Evolutionary conservation across 1,140 invertebrate genomes (phyloP), one percentile per base, ranked within the genome.

Genomic region (Glossosoma conforme): DNA sequence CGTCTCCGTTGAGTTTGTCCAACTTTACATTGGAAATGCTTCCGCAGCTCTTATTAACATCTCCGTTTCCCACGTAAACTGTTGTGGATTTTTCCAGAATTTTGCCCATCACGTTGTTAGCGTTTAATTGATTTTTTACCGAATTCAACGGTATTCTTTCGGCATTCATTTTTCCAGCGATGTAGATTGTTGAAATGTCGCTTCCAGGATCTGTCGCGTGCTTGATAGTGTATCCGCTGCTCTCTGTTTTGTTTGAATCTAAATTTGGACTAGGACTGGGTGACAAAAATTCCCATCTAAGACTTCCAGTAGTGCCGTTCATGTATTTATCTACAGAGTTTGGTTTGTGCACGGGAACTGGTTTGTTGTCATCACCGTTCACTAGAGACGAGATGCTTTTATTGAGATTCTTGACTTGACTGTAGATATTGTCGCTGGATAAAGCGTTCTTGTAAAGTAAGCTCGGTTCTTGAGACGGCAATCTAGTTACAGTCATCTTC

Each of bases 81-180:
- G 72, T 68, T 1, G 70, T 75, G 20, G 72, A 73, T 45, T 72
- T 75, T 55, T 75, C 72, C 59, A 75, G 58, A 52, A 74, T 75
- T 54, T 70, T 74, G 2, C 70, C 70, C 42, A 75, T 70, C 1
- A 69, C 66, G 59, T 74, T 74, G 50, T 75, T 73, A 3, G 72
- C 70, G 42, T 73, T 70, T 44, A 75, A 49, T 38, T 73, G 72
- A 49, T 64, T 72, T 19, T 56, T 55, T 1, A 59, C 57, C 8
- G 57, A 50, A 17, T 52, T 52, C 4, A 53, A 19, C 3, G 57
- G 49, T 4, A 49, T 11, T 43, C 40, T 41, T 9, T 55, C 50
- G 10, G 41, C 44, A 37, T 30, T 52, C 15, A 48, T 30, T 24
- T 58, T 58, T 11, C 55, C 50, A 1, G 49, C 38, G 9, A 57